Evolutionary conservation across 2,797 vertebrate genomes (phyloP).

Genomic region (Pterois miles): DNA sequence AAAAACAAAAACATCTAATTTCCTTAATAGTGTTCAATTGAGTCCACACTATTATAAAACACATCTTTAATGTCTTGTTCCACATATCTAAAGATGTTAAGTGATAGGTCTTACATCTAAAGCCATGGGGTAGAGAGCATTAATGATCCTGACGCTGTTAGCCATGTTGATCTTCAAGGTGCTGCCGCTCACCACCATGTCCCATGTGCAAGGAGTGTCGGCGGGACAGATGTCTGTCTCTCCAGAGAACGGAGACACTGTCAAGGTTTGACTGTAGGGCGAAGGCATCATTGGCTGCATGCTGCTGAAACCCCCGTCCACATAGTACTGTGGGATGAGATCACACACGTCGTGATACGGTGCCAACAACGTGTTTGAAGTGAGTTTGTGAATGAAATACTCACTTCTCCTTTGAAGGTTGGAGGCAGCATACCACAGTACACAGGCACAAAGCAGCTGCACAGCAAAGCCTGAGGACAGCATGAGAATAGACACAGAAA

Average conservation of each 20-base stretch:
- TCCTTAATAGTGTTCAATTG: neutral
- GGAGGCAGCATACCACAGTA: constrained; percentile 90
- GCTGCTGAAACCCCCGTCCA: constrained; percentile 89
- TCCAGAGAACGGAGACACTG: constrained; percentile 91
- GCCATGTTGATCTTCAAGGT: constrained; percentile 86
- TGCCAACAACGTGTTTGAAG: neutral
- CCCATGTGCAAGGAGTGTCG: constrained; percentile 76
- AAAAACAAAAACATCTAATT: neutral
- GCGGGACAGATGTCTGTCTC: constrained; percentile 91
- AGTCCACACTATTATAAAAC: neutral
- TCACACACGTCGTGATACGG: neutral
- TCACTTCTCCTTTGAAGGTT: constrained; percentile 76
- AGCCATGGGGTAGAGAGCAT: constrained; percentile 85
- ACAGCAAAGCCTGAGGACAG: constrained; percentile 85
- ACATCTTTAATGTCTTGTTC: neutral
- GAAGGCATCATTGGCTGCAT: constrained; percentile 84
- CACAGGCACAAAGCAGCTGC: constrained; percentile 92
- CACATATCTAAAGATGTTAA: neutral
- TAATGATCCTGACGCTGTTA: constrained; percentile 85
- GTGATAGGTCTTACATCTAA: constrained; percentile 78
- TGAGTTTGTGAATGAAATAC: constrained; percentile 29
- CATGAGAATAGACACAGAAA: neutral
- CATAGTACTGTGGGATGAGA: constrained; percentile 81
- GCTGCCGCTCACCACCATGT: constrained; percentile 83
- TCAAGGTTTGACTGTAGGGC: constrained; percentile 79